Conservation (phyloP, 2,797 vertebrate species). For the Carcharodon carcharias region DNA sequence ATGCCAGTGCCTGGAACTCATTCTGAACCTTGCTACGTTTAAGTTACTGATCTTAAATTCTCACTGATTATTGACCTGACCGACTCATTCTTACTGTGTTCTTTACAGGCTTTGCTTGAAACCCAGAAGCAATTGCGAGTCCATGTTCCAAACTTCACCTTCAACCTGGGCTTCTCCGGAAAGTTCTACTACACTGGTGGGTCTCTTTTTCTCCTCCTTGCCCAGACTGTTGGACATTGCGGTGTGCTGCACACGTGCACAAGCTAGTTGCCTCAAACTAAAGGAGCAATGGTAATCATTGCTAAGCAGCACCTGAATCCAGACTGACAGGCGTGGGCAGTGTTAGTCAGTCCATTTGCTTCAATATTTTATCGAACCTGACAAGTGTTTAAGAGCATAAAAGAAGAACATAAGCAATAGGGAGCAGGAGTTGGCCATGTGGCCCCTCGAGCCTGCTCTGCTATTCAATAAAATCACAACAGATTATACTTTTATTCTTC, state of each 20-base stretch:
- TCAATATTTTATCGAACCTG: not conserved
- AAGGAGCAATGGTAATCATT: not conserved
- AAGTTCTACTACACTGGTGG: slow-evolving; percentile 70
- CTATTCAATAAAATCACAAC: not conserved
- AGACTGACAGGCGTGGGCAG: not conserved
- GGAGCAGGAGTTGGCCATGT: not conserved
- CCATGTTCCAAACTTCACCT: slow-evolving; percentile 68
- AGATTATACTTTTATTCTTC: not conserved
- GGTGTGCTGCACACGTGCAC: not conserved
- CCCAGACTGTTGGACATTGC: not conserved
- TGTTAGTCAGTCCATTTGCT: not conserved
- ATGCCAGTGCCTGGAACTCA: not conserved
- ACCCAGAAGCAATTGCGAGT: slow-evolving; percentile 64
- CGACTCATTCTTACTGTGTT: not conserved
- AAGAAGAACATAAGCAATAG: not conserved
- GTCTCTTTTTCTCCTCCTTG: not conserved
- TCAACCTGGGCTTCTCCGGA: slow-evolving; percentile 72
- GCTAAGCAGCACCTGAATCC: not conserved
- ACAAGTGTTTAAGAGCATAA: not conserved
- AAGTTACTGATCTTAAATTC: not conserved
- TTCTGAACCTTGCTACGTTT: not conserved
- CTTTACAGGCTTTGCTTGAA: slow-evolving; percentile 66
- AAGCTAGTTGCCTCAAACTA: not conserved
- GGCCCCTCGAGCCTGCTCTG: not conserved
- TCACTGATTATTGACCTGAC: not conserved